These are phyloP conservation scores for Oscheius sp. DNA, from an alignment of 2,888 invertebrate species.

Conservation along the genomic window DNA sequence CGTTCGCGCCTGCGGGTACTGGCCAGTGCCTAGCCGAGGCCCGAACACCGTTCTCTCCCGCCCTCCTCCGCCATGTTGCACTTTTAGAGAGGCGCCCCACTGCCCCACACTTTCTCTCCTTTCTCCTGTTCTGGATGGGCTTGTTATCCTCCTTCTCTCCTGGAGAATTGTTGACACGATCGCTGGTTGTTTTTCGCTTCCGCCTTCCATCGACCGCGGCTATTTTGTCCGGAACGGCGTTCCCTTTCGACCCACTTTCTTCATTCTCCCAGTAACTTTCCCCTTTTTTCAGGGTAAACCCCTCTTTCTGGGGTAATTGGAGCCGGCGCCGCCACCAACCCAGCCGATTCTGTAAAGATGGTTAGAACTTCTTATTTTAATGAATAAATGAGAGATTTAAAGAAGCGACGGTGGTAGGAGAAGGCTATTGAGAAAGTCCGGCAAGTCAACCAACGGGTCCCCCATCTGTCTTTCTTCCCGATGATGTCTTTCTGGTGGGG, in stretches of 20 bases:
- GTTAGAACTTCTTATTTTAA: not conserved
- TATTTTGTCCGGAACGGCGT: conserved; percentile 6
- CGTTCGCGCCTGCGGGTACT: conserved; percentile 23
- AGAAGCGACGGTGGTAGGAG: conserved; percentile 32
- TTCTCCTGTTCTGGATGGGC: not conserved
- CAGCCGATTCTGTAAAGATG: conserved; percentile 6
- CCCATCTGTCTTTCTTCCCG: conserved; percentile 5
- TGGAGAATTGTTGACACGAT: conserved; percentile 8
- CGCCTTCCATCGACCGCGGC: conserved; percentile 4
- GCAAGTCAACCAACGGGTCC: conserved; percentile 16
- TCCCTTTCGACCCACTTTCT: conserved; percentile 11
- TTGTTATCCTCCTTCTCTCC: not conserved
- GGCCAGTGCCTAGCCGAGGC: conserved; percentile 20
- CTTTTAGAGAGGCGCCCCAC: not conserved
- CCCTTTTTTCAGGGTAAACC: conserved; percentile 12
- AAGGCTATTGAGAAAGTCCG: conserved; percentile 28
- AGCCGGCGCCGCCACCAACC: conserved; percentile 31
- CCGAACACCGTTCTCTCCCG: conserved; percentile 21
- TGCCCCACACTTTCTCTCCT: conserved; percentile 1
- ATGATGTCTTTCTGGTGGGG: conserved; percentile 23
- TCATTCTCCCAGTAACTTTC: not conserved
- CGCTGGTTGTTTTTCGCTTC: conserved; percentile 6
- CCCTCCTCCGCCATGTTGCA: not conserved
- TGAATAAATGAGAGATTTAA: not conserved
- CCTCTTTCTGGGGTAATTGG: conserved; percentile 18